Percentiles rank a stretch among this genome's conserved stretches.
These are phyloP conservation scores for Boulengeromyrus knoepffleri DNA, from an alignment of 2,113 vertebrate genomes.

Conservation along the genomic window DNA sequence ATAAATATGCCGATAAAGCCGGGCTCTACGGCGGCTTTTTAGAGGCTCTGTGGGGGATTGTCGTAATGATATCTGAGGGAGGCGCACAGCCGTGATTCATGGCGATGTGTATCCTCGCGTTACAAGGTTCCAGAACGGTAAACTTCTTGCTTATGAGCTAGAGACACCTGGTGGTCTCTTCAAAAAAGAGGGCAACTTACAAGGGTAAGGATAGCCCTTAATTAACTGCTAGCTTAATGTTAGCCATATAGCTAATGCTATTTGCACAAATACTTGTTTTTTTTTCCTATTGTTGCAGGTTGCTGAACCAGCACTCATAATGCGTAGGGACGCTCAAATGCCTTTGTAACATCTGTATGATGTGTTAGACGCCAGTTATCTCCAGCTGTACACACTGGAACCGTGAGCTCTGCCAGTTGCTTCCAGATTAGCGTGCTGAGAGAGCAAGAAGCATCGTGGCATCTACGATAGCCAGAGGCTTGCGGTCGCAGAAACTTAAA, in stretches of 20 bases:
- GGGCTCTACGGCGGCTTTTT: constrained; percentile 35
- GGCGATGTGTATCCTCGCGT: not conserved
- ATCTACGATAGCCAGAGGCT: not conserved
- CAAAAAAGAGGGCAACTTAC: not conserved
- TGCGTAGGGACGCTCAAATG: not conserved
- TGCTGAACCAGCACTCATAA: not conserved
- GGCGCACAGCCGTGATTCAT: not conserved
- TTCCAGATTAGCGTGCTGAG: not conserved
- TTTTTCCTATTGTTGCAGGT: not conserved
- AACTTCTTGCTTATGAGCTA: constrained; percentile 48
- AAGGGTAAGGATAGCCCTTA: not conserved
- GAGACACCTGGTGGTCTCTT: constrained; percentile 60
- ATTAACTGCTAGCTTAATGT: not conserved
- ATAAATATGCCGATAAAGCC: constrained; percentile 43
- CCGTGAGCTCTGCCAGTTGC: not conserved
- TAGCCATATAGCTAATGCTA: not conserved
- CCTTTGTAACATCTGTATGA: not conserved
- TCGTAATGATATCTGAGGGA: constrained; percentile 23
- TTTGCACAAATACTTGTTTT: not conserved
- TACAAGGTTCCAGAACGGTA: not conserved
- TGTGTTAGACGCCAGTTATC: not conserved
- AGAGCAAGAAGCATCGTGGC: not conserved
- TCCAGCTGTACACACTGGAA: not conserved
- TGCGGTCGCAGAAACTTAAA: not conserved
- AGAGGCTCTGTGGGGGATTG: constrained; percentile 33